Evolutionary conservation across 1,140 invertebrate species (phyloP), one percentile per base, ranked within the genome.

Genomic region (Idris sp.): DNA sequence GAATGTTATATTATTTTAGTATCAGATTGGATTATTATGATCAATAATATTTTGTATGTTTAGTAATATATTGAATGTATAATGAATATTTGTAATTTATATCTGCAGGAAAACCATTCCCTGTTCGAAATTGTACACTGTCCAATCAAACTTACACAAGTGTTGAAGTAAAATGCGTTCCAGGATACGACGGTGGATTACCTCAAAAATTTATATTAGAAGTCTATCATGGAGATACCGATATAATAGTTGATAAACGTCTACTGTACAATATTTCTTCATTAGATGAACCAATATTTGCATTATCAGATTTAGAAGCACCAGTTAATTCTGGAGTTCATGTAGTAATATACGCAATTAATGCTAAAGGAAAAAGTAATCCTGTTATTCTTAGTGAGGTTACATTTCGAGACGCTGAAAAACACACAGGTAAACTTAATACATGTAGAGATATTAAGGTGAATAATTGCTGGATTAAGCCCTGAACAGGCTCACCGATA

Each of bases 181-280:
- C 93, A 5, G 93, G 93, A 16, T 94, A 94, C 84, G 94, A 95
- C 83, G 95, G 95, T n/a, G 95, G 95, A 35, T 89, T 95, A 44
- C 92, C 93, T 15, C 94, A 96, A 86, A 89, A 89, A 67, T 95
- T 95, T 82, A 84, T 94, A 13, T 88, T 95, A n/a, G 93, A 95
- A 83, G 89, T 95, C 5, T 94, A 92, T 86, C 84, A 90, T 90
- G 67, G 88, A 84, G 46, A 89, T 86, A 58, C 90, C 85, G 71
- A 83, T 40, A 83, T 81, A 19, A 36, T 84, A 28, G 19, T 79
- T 3, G 81, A 56, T 58, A 79, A 78, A 16, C 80, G 86, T 49
- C 90, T 90, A 8, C 85, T 91, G 16, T 91, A 91, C 73, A 94
- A 93, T 83, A 84, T 93, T 18, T 91, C 92, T 1, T 88, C 90